These are phyloP conservation scores for Mareca penelope DNA, from an alignment of 2,797 vertebrate species.

Conservation along the genomic window DNA sequence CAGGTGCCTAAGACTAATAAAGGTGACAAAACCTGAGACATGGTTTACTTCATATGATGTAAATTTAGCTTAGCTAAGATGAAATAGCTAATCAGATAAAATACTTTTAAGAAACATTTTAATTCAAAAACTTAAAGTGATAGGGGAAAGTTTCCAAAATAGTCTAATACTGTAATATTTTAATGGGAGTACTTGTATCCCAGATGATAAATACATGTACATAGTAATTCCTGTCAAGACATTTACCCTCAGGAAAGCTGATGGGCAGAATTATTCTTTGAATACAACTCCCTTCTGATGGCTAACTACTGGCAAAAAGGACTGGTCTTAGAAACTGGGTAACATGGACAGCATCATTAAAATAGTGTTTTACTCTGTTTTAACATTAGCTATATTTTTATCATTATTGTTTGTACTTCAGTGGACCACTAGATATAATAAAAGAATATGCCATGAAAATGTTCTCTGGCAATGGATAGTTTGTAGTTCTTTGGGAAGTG, in stretches of 20 bases:
- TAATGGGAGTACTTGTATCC: slow-evolving; percentile 27
- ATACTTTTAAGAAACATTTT: not conserved
- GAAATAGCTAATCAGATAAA: not conserved
- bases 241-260: not conserved
- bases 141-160: not conserved
- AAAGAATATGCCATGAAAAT: not conserved
- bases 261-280: not conserved
- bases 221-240: slow-evolving; percentile 16
- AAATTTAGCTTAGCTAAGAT: not conserved
- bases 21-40: not conserved
- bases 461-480: not conserved
- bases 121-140: not conserved
- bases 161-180: not conserved
- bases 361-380: not conserved
- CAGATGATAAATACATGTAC: slow-evolving; percentile 11
- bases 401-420: not conserved
- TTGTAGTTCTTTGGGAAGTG: not conserved
- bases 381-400: no score
- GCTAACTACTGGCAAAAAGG: not conserved
- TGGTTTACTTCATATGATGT: not conserved
- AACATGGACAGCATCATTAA: not conserved
- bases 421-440: not conserved
- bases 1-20: not conserved
- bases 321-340: not conserved
- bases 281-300: not conserved